phyloP scores from a whole-genome alignment of 2,888 invertebrate genomes.

The Tetheella fluctuosa region DNA sequence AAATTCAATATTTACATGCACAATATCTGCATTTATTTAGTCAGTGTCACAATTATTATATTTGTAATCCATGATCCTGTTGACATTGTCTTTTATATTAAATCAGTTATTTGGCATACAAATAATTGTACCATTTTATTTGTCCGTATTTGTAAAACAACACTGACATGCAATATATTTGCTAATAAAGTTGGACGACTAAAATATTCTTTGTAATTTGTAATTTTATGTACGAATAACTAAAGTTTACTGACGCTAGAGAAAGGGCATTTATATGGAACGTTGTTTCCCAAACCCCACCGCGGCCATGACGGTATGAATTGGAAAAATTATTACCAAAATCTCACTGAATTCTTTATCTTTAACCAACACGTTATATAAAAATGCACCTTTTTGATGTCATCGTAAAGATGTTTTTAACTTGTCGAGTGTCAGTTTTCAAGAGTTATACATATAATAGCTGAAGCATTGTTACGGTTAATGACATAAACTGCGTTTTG shows the following conservation, averaged over 20 bases:
- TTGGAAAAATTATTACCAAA: no score
- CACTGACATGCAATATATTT: no score
- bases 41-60: conserved; percentile 48
- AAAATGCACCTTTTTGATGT: background rate
- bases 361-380: background rate
- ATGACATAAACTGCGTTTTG: conserved; percentile 29
- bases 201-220: background rate
- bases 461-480: conserved; percentile 33
- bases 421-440: background rate
- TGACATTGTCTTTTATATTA: conserved; percentile 21
- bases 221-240: background rate
- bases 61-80: conserved; percentile 6
- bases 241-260: conserved; percentile 3
- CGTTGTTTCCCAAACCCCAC: conserved; percentile 9
- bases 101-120: conserved; percentile 26
- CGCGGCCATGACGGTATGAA: conserved; percentile 5
- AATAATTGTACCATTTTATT: background rate
- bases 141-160: no score
- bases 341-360: background rate
- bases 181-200: no score
- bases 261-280: conserved; percentile 1
- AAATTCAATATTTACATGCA: conserved; percentile 50
- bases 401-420: background rate
- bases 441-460: conserved; percentile 26
- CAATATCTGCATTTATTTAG: conserved; percentile 70